Percentiles rank a stretch among this genome's conserved stretches.
Conservation (phyloP, 2,797 vertebrate genomes). For the Nannoperca australis region DNA sequence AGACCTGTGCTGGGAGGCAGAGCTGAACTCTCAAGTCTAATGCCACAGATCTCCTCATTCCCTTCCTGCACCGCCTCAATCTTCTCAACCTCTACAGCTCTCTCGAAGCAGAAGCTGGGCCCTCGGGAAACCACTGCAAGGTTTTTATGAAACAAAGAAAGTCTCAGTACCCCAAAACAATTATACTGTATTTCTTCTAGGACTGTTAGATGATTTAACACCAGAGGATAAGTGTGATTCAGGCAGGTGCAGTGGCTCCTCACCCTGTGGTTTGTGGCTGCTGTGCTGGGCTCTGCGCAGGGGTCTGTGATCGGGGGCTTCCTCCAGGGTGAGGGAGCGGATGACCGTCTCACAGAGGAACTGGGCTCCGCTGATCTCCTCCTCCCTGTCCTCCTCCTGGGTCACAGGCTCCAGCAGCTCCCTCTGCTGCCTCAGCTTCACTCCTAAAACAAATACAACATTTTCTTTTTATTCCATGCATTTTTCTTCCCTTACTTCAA, state of each 20-base stretch:
- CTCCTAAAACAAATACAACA: slow-evolving; percentile 67
- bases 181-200: neutral
- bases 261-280: slow-evolving; percentile 81
- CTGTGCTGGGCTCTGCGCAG: slow-evolving; percentile 79
- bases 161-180: neutral
- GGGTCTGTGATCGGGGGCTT: slow-evolving; percentile 94
- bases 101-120: slow-evolving; percentile 61
- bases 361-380: slow-evolving; percentile 97
- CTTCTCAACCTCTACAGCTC: slow-evolving; percentile 52
- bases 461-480: neutral
- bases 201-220: neutral
- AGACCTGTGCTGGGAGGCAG: slow-evolving; percentile 35
- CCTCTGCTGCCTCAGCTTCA: slow-evolving; percentile 60
- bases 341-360: slow-evolving; percentile 99
- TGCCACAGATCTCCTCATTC: slow-evolving; percentile 34
- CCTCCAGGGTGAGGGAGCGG: slow-evolving; percentile 95
- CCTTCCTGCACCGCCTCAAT: slow-evolving; percentile 32
- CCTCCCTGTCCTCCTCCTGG: slow-evolving; percentile 91
- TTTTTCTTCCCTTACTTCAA: neutral
- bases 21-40: slow-evolving; percentile 62
- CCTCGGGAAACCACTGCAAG: slow-evolving; percentile 66
- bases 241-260: slow-evolving; percentile 48
- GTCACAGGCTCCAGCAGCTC: slow-evolving; percentile 76
- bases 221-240: neutral
- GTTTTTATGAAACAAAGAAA: neutral